Evolutionary conservation across 2,888 invertebrate species (phyloP).

Genomic region (Cephus runcator): DNA sequence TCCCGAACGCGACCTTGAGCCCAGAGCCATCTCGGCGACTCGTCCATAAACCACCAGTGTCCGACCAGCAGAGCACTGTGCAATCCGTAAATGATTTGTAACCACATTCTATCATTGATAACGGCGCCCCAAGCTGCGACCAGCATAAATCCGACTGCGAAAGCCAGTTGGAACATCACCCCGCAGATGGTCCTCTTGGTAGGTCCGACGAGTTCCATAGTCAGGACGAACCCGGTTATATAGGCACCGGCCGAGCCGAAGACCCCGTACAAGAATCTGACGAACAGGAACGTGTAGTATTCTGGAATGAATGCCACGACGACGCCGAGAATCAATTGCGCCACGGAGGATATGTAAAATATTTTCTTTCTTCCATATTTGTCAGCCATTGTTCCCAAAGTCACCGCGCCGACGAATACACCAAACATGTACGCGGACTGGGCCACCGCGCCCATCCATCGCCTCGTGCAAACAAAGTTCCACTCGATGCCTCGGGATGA

Average conservation of each 20-base stretch:
- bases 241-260: slow-evolving; percentile 84
- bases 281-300: slow-evolving; percentile 76
- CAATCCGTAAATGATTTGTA: slow-evolving; percentile 84
- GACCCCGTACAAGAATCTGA: slow-evolving; percentile 80
- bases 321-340: slow-evolving; percentile 76
- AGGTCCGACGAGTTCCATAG: slow-evolving; percentile 87
- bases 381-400: slow-evolving; percentile 82
- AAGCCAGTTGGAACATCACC: slow-evolving; percentile 81
- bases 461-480: slow-evolving; percentile 81
- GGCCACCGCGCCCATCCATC: slow-evolving; percentile 85
- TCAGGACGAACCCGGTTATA: slow-evolving; percentile 74
- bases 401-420: slow-evolving; percentile 82
- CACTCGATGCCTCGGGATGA: slow-evolving; percentile 84
- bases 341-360: slow-evolving; percentile 79
- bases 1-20: slow-evolving; percentile 80
- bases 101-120: slow-evolving; percentile 76
- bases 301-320: slow-evolving; percentile 81
- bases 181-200: slow-evolving; percentile 84
- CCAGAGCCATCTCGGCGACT: slow-evolving; percentile 91
- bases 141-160: slow-evolving; percentile 83
- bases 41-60: slow-evolving; percentile 90
- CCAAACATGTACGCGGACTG: slow-evolving; percentile 87
- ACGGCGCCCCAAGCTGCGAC: slow-evolving; percentile 86
- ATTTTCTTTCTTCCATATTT: slow-evolving; percentile 83
- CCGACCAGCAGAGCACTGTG: slow-evolving; percentile 79